phyloP scores from a whole-genome alignment of 1,140 invertebrate species.

The Conus ventricosus region DNA sequence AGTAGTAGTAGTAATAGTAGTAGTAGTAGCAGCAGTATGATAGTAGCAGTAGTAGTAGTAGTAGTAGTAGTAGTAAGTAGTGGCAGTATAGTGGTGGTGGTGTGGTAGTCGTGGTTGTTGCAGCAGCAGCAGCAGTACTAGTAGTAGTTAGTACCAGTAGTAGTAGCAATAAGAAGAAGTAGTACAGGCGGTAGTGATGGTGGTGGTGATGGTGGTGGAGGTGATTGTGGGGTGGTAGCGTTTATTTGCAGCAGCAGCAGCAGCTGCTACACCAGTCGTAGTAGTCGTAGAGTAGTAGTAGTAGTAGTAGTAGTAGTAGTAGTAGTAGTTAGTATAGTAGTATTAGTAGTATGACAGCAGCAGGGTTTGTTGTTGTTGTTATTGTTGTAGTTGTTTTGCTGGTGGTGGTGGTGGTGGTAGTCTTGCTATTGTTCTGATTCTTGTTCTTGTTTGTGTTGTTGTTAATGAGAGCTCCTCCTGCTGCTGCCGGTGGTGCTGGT shows the following conservation, averaged over 20 bases:
- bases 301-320: constrained; percentile 27
- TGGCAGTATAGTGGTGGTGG: neutral
- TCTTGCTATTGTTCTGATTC: too few species aligned
- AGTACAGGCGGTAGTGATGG: neutral
- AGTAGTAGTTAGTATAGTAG: too few species aligned
- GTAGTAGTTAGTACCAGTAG: neutral
- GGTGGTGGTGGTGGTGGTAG: neutral
- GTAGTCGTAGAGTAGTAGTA: constrained; percentile 23
- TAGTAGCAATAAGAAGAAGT: neutral
- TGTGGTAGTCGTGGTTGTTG: too few species aligned
- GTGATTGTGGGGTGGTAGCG: too few species aligned
- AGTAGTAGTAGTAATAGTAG: neutral
- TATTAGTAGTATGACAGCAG: constrained; percentile 6
- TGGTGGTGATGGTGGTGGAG: too few species aligned
- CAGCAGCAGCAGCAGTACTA: neutral
- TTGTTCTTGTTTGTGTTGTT: too few species aligned
- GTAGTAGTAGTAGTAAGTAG: neutral
- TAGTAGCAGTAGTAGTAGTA: neutral
- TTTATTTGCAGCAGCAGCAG: too few species aligned
- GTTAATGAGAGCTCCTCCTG: too few species aligned
- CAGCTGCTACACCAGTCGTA: neutral
- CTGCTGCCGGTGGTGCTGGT: too few species aligned
- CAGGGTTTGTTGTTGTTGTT: too few species aligned
- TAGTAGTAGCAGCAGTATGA: neutral
- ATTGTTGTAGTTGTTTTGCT: too few species aligned